phyloP scores from a whole-genome alignment of 2,113 vertebrate species.

The Chiloscyllium plagiosum region DNA sequence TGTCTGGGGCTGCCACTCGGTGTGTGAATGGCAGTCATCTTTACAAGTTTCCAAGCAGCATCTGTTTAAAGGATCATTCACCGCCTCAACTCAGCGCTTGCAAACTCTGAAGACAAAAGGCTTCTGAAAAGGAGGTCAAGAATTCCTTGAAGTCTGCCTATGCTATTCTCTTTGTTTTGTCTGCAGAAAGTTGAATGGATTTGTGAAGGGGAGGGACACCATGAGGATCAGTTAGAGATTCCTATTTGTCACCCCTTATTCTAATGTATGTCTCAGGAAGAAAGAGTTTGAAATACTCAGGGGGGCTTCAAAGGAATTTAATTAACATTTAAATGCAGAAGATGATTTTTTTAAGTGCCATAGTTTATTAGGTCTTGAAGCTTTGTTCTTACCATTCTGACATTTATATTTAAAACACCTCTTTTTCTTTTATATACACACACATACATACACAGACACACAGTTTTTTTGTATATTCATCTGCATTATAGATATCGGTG shows the following conservation, averaged over 20 bases:
- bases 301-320: constrained; percentile 35
- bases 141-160: constrained; percentile 35
- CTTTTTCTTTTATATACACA: background rate
- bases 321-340: constrained; percentile 37
- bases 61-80: constrained; percentile 37
- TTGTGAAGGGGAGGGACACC: constrained; percentile 22
- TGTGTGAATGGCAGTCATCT: constrained; percentile 37
- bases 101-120: constrained; percentile 35
- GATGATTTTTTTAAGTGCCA: background rate
- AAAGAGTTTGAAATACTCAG: constrained; percentile 31
- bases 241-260: constrained; percentile 35
- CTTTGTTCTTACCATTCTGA: background rate
- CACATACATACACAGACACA: background rate
- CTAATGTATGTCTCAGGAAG: constrained; percentile 27
- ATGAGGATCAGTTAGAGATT: constrained; percentile 12
- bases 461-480: background rate
- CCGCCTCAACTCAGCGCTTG: constrained; percentile 22
- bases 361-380: constrained; percentile 18
- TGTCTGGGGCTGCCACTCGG: constrained; percentile 33
- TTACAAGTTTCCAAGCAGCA: constrained; percentile 24
- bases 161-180: constrained; percentile 30
- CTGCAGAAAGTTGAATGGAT: constrained; percentile 28
- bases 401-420: background rate
- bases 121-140: constrained; percentile 36
- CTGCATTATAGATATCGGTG: background rate